A percentile compares a stretch with the other conserved stretches of the same genome.
Evolutionary conservation across 2,888 invertebrate genomes (phyloP).

Genomic region (Dioctria linearis): DNA sequence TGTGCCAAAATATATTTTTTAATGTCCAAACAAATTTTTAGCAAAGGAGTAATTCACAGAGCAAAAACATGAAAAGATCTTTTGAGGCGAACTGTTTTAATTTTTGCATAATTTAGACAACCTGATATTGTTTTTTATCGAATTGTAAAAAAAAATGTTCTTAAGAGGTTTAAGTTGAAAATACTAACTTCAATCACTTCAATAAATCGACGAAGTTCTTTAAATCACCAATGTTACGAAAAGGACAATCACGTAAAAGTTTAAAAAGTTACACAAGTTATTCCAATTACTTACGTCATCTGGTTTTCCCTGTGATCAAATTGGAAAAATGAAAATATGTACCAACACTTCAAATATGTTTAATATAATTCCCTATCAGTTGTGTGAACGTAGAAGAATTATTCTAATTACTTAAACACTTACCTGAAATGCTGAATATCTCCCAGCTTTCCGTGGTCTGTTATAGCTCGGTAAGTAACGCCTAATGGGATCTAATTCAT

Average conservation of each 20-base stretch:
- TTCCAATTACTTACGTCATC: slow-evolving; percentile 70
- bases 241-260: not conserved
- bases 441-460: slow-evolving; percentile 89
- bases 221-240: not conserved
- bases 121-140: no score
- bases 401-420: slow-evolving; percentile 57
- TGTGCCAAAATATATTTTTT: no score
- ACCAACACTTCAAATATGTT: not conserved
- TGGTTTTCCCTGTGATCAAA: slow-evolving; percentile 71
- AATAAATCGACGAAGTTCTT: not conserved
- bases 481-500: slow-evolving; percentile 95
- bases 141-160: no score
- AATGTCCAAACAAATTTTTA: no score
- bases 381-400: slow-evolving; percentile 56
- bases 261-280: slow-evolving; percentile 27
- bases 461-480: slow-evolving; percentile 97
- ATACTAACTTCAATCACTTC: not conserved
- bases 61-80: no score
- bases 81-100: no score
- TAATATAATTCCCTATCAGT: slow-evolving; percentile 18
- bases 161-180: no score
- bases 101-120: no score
- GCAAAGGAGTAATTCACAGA: no score
- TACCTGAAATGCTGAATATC: slow-evolving; percentile 99
- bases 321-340: slow-evolving; percentile 45